Evolutionary conservation across 2,113 vertebrate species (phyloP).

Genomic region (Dasyornis broadbenti): DNA sequence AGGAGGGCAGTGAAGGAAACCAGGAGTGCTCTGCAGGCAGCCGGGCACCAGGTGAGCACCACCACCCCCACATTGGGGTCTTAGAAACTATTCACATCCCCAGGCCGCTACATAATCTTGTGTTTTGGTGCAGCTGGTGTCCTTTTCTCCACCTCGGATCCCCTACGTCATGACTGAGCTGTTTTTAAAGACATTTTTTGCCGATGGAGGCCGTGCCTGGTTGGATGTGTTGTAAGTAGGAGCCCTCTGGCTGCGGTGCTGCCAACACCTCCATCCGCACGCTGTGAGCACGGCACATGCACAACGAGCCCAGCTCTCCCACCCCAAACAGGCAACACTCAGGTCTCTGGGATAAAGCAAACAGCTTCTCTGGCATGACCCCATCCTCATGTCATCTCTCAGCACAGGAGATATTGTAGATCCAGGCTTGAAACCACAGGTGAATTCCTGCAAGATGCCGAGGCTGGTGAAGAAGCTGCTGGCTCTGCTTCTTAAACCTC

Average conservation of each 20-base stretch:
- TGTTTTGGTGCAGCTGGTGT: slow-evolving; percentile 77
- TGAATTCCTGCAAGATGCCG: slow-evolving; percentile 49
- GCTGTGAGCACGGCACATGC: fast-evolving
- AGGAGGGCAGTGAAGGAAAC: slow-evolving; percentile 76
- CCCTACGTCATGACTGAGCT: slow-evolving; percentile 55
- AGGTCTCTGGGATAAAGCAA: neutral
- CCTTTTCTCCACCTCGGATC: slow-evolving; percentile 72
- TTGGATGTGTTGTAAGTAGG: slow-evolving; percentile 42
- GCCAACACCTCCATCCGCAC: neutral
- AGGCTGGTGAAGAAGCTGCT: slow-evolving; percentile 73
- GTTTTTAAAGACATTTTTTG: slow-evolving; percentile 47
- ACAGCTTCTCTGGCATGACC: neutral
- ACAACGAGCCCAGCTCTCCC: neutral
- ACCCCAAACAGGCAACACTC: neutral
- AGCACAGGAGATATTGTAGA: slow-evolving; percentile 78
- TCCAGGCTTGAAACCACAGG: slow-evolving; percentile 59
- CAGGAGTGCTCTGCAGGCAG: slow-evolving; percentile 77
- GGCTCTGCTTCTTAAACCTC: slow-evolving; percentile 74
- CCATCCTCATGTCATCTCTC: neutral
- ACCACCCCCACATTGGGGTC: neutral
- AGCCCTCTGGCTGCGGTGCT: neutral
- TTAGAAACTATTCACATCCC: neutral
- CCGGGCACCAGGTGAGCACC: slow-evolving; percentile 82
- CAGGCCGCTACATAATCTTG: neutral
- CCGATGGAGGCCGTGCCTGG: slow-evolving; percentile 67